These are phyloP conservation scores for Homarus gammarus DNA, from an alignment of 2,888 invertebrate species.

Conservation along the genomic window DNA sequence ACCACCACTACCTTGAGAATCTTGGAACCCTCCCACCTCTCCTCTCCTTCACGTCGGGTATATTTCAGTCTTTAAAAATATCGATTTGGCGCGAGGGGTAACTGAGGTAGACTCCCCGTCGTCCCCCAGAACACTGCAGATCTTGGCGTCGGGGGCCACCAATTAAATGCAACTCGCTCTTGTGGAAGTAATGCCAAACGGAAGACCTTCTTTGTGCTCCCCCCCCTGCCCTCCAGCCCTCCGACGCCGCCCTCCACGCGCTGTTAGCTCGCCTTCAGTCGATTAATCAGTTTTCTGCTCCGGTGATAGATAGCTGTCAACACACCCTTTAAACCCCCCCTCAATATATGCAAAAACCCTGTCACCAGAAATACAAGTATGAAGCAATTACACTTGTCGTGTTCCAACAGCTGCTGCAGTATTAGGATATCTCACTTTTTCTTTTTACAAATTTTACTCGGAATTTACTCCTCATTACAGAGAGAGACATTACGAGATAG, in stretches of 20 bases:
- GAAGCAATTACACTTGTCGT: too few species aligned
- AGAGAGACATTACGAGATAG: too few species aligned
- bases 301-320: background rate
- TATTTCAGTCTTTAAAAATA: background rate
- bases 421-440: too few species aligned
- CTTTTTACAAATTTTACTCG: too few species aligned
- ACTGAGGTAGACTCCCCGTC: background rate
- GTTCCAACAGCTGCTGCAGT: too few species aligned
- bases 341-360: too few species aligned
- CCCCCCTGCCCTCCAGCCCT: constrained; percentile 15
- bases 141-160: too few species aligned
- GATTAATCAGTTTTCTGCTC: background rate
- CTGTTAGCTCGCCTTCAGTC: background rate
- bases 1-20: too few species aligned
- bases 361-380: too few species aligned
- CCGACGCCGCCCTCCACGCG: background rate
- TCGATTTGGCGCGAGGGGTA: background rate
- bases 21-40: background rate
- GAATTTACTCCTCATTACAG: too few species aligned
- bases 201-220: constrained; percentile 9
- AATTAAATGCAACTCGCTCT: constrained; percentile 10
- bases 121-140: background rate
- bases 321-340: too few species aligned
- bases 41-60: background rate
- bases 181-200: constrained; percentile 1